A percentile compares a stretch with the other conserved stretches of the same genome.
Evolutionary conservation across 2,113 vertebrate species (phyloP).

Genomic region (Alosa alosa): DNA sequence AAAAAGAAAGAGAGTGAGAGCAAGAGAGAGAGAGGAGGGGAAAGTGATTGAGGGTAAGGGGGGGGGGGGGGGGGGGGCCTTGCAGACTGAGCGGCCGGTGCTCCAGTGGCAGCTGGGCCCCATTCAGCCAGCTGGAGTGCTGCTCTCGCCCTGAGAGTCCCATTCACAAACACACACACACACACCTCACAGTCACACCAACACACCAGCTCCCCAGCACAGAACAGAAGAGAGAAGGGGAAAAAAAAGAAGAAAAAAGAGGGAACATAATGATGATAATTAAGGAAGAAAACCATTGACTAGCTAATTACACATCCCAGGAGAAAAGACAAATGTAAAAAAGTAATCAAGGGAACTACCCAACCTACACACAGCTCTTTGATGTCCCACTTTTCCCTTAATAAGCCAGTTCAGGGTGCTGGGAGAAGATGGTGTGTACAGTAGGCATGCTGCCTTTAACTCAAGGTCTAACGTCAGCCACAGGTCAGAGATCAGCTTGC

Average conservation of each 20-base stretch:
- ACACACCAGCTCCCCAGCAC: background rate
- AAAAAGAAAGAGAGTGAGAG: background rate
- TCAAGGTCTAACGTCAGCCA: background rate
- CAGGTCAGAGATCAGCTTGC: conserved; percentile 1
- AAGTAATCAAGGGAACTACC: background rate
- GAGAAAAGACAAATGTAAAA: background rate
- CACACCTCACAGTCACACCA: background rate
- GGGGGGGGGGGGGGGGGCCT: background rate
- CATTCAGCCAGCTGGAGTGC: conserved; percentile 2
- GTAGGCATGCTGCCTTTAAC: background rate
- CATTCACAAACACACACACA: background rate
- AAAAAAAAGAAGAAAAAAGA: background rate
- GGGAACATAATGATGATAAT: background rate
- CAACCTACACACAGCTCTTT: background rate
- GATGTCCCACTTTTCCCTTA: too few relatives aligned
- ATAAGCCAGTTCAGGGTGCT: too few relatives aligned
- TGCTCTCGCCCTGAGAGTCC: background rate
- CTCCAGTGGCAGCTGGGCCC: background rate
- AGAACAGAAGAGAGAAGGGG: background rate
- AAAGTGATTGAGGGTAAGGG: background rate
- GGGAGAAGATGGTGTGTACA: background rate
- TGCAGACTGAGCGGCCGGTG: conserved; percentile 24
- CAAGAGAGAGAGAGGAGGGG: background rate
- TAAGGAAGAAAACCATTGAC: background rate
- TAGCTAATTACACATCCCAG: background rate